phyloP scores from a whole-genome alignment of 2,113 vertebrate species.

The Labeo rohita region DNA sequence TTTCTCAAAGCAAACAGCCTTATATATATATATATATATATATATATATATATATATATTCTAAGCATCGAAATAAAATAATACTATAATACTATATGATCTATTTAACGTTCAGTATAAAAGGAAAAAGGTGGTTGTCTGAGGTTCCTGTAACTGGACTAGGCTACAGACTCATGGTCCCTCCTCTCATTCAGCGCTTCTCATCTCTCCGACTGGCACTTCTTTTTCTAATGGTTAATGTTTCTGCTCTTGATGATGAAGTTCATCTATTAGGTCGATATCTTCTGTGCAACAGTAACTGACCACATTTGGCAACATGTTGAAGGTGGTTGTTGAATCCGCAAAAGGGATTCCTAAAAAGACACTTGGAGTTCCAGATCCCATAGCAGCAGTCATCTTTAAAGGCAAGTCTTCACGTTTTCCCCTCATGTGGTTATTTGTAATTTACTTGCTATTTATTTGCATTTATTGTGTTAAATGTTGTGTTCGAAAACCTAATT shows the following conservation, averaged over 20 bases:
- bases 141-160: neutral
- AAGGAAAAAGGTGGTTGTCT: neutral
- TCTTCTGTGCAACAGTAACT: neutral
- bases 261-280: neutral
- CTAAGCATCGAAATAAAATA: neutral
- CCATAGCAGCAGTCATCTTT: conserved; percentile 85
- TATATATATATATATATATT: neutral
- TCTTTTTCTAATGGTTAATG: conserved; percentile 9
- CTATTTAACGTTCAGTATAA: neutral
- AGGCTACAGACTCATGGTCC: neutral
- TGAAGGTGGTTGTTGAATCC: conserved; percentile 89
- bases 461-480: neutral
- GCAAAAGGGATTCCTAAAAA: conserved; percentile 89
- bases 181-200: conserved; percentile 34
- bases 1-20: neutral
- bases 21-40: neutral
- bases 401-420: conserved; percentile 83
- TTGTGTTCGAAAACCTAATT: neutral
- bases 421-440: neutral
- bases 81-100: neutral
- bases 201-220: neutral
- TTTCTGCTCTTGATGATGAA: neutral
- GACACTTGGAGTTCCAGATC: conserved; percentile 91
- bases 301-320: conserved; percentile 74
- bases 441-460: neutral